Conservation (phyloP, 2,113 vertebrate genomes). For the Plecturocebus donacophilus region DNA sequence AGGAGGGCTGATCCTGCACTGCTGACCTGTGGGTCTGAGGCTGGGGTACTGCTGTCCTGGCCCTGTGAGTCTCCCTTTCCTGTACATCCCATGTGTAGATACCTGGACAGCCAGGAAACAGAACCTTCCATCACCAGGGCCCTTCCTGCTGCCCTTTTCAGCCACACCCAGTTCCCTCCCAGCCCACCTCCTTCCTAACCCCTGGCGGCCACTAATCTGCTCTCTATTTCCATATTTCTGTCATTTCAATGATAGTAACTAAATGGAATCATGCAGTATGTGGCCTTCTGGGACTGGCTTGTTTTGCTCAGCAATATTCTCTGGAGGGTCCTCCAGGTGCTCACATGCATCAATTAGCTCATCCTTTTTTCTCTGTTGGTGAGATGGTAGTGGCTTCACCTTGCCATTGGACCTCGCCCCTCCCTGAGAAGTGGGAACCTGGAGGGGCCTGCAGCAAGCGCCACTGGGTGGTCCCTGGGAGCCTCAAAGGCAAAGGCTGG, state of each 20-base stretch:
- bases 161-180: background rate
- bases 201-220: background rate
- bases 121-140: background rate
- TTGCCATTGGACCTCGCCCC: background rate
- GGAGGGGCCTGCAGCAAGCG: background rate
- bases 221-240: background rate
- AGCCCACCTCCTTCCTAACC: background rate
- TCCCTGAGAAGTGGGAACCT: background rate
- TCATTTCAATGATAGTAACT: background rate
- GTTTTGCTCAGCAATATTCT: background rate
- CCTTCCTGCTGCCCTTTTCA: background rate
- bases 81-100: background rate
- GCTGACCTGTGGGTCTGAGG: background rate
- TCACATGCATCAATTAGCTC: fast-evolving
- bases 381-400: background rate
- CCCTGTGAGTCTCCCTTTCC: too few relatives aligned
- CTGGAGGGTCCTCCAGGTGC: background rate
- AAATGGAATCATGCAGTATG: fast-evolving
- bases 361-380: background rate
- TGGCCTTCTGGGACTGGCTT: background rate
- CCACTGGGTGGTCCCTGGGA: background rate
- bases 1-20: too few relatives aligned
- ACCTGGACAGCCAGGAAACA: fast-evolving
- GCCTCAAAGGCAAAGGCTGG: too few relatives aligned
- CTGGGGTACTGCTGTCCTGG: background rate